Evolutionary conservation across 2,113 vertebrate genomes (phyloP), one percentile per base, ranked within the genome.

Genomic region (Poeciliopsis occidentalis): DNA sequence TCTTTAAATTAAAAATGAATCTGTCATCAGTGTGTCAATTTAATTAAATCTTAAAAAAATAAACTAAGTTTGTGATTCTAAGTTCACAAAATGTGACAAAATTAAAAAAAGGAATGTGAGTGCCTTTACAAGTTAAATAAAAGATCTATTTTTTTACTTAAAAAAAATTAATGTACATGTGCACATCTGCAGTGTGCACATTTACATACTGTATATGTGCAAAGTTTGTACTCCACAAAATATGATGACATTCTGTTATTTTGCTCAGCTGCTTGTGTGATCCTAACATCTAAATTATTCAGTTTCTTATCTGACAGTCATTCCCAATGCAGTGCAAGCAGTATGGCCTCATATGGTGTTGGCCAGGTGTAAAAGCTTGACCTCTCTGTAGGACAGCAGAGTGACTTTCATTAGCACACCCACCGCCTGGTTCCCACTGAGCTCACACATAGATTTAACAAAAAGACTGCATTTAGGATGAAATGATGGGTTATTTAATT

Each of bases 301-400:
- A 86, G 69, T 69, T 82, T 67, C 84, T 88, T 86, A 88, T 91
- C 84, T 87, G 82, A 88, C 86, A 87, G 89, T 89, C 79, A 89
- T 90, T 91, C 88, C 89, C 86, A 90, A 62, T 83, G 87, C 91
- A 83, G 76, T 27, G 81, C 82, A 83, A 81, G 86, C 77, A 80
- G 86, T 69, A 62, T 82, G 78, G 86, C 78, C 84, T 82, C 91
- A 89, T 87, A 84, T 69, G 81, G 89, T 85, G 86, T 60, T 87
- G 79, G 84, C 91, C 90, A 92, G 91, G 88, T 92, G 87, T 92
- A 89, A 90, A 90, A 91, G 87, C 89, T 88, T 92, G 91, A 93
- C 91, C 89, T 93, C 91, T 84, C 88, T 89, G 88, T 90, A 88
- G 90, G 88, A 90, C 90, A 89, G 83, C 17, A 68, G 75, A 88